Base-by-base conservation (phyloP, 2,888 invertebrate species). In the Mellilla xanthometata region DNA sequence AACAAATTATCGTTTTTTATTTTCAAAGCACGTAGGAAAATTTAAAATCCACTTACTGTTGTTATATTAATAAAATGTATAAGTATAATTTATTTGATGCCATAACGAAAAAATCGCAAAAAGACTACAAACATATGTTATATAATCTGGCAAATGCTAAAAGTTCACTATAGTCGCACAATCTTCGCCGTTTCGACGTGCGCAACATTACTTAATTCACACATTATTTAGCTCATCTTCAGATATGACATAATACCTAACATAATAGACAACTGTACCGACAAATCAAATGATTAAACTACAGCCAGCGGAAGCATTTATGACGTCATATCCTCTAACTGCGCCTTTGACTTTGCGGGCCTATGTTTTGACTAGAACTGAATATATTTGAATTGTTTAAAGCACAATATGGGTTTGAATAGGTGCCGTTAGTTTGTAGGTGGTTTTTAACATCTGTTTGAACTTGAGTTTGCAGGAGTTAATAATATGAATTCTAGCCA, bases 251-350 rank as follows among this genome's bases (percentile, higher is more conserved):
- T 40, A 46, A 46, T n/a, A 27, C 7, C 15, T 39, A 40, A 28
- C 42, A 32, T 44, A 38, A 44, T 38, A 38, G 29, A 34, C n/a
- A 10, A 33, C 44, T 23, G 35, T 35, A 30, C 40, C 40, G 26
- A 33, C 49, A 41, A 45, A 39, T 24, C 24, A 54, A 51, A 60
- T 67, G 65, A 59, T 57, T 56, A 52, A 65, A 66, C 61, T 54
- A 72, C 73, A 71, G 58, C 45, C 35, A 33, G 41, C 57, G 61
- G 68, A 63, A 58, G 53, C 49, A 26, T 32, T 48, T 52, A 47
- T 56, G 56, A 51, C 48, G 42, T 65, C 65, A 69, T 48, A 54
- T 68, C 72, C 67, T 39, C 52, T 49, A 26, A 35, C 31, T 36
- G 48, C 40, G 43, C 33, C 22, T 49, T 32, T 36, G 35, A 34